Evolutionary conservation across 1,140 invertebrate genomes (phyloP), one percentile per base, ranked within the genome.

Genomic region (Drosophila erecta): DNA sequence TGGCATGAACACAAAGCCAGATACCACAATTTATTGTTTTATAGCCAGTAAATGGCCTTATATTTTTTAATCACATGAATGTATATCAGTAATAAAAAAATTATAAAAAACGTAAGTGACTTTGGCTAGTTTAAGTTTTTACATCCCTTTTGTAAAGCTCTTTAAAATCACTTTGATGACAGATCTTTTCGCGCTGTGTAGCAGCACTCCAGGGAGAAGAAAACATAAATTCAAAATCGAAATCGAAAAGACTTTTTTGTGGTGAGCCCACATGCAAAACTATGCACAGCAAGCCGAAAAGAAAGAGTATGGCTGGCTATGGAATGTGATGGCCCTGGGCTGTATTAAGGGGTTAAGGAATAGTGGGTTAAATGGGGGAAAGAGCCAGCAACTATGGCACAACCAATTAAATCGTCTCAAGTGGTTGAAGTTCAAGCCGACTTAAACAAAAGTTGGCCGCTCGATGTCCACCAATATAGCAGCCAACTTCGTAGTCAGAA

Each of bases 391-490:
- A 4, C n/a, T n/a, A 17, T 10, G 1, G 27, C 4, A 11, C 15
- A 30, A 17, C 50, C 67, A 71, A 71, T 71, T 70, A 70, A 71
- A 71, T 15, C 62, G 43, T 41, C 62, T 51, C 79, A 47, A 65
- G 66, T 65, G 67, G 53, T 33, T 27, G 38, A 43, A 40, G 53
- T 43, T 66, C 43, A 66, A 81, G 51, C 46, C 40, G 49, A 56
- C 15, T 53, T 49, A 5, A 15, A 15, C 24, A 6, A 50, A 20
- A 50, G 62, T 65, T 33, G 24, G 30, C 17, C 38, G 14, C 43
- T 47, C 33, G 33, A 71, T 33, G 43, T 43, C 22, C 22, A 38
- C 43, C 27, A 17, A 14, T 41, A n/a, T 6, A 15, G 15, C 0
- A 5, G 30, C 4, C 6, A 61, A 61, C 44, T 61, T 59, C 6